These are phyloP conservation scores for Heliconius charithonia DNA, from an alignment of 2,888 invertebrate species.

Conservation along the genomic window DNA sequence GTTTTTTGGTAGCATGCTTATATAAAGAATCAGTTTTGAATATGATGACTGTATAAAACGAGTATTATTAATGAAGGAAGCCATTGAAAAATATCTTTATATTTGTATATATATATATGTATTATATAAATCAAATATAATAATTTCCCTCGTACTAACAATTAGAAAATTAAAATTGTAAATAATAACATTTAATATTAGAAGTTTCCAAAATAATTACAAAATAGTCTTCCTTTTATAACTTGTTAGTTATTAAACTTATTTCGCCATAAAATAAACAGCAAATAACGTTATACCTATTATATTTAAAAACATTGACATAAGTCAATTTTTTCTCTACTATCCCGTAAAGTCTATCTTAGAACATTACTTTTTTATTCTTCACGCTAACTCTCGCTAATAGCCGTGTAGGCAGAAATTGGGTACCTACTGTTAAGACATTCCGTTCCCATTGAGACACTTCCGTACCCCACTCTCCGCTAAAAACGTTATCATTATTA, in stretches of 20 bases:
- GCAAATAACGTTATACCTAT: too few relatives aligned
- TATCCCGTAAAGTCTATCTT: too few relatives aligned
- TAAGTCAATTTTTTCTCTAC: too few relatives aligned
- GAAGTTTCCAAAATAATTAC: not conserved
- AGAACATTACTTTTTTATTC: too few relatives aligned
- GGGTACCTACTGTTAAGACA: too few relatives aligned
- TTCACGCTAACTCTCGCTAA: too few relatives aligned
- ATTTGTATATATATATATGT: not conserved
- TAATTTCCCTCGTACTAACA: not conserved
- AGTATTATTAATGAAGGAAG: not conserved
- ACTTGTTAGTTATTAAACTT: not conserved
- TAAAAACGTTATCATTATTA: not conserved
- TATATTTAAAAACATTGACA: too few relatives aligned
- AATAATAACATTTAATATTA: slow-evolving; percentile 9
- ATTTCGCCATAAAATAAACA: not conserved
- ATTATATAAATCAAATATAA: not conserved
- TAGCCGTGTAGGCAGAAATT: too few relatives aligned
- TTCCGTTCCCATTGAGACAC: not conserved
- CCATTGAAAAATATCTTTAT: not conserved
- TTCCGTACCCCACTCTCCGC: not conserved
- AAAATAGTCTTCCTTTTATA: not conserved
- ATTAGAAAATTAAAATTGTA: slow-evolving; percentile 6
- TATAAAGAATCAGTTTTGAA: too few relatives aligned
- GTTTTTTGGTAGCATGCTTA: not conserved
- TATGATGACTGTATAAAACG: too few relatives aligned